Conservation (phyloP, 2,113 vertebrate species). For the Clarias magur region DNA sequence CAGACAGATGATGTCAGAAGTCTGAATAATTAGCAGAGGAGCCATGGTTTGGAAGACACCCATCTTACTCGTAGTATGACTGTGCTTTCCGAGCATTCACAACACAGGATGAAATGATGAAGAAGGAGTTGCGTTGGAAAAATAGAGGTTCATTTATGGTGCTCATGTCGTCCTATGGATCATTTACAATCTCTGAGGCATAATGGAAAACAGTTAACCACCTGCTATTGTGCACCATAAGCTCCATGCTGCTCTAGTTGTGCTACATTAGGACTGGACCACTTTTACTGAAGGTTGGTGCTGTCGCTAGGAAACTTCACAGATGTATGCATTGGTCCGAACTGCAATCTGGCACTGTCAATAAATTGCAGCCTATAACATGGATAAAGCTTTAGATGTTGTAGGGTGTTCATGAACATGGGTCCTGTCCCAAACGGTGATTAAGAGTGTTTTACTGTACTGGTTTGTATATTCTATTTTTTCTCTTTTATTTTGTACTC, state of each 20-base stretch:
- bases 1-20: constrained; percentile 14
- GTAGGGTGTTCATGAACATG: background rate
- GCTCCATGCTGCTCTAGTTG: constrained; percentile 21
- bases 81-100: background rate
- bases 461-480: too few species aligned
- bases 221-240: constrained; percentile 6
- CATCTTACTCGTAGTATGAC: constrained; percentile 1
- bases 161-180: background rate
- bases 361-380: background rate
- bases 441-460: background rate
- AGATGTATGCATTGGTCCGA: background rate
- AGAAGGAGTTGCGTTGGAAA: background rate
- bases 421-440: background rate
- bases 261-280: background rate
- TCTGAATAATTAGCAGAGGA: constrained; percentile 18
- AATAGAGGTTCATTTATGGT: background rate
- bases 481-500: too few species aligned
- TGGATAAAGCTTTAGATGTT: background rate
- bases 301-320: background rate
- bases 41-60: constrained; percentile 18
- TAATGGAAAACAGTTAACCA: constrained; percentile 39
- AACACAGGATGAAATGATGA: background rate
- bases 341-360: background rate
- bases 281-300: constrained; percentile 14
- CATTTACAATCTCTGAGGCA: constrained; percentile 6